Evolutionary conservation across 2,888 invertebrate species (phyloP), one percentile per base, ranked within the genome.

Genomic region (Halictus ligatus): DNA sequence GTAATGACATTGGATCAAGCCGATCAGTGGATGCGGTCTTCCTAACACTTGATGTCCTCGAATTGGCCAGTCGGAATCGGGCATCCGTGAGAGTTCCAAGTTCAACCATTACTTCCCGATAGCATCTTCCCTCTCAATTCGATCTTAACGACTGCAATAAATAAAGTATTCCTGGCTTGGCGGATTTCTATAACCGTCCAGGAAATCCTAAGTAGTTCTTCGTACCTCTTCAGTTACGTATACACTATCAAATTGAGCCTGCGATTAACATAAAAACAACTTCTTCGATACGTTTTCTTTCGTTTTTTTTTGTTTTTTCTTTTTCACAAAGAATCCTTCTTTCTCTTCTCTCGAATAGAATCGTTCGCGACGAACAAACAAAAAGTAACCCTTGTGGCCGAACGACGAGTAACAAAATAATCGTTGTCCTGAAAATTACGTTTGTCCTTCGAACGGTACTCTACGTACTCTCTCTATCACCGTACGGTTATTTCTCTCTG

Each of bases 121-220:
- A 75, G 50, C 58, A 46, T 67, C 60, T 58, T 58, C 21, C 69
- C 43, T 75, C 43, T 75, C 43, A 75, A 50, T 78, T 50, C 40
- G 35, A 71, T 60, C 69, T 54, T 60, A 69, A 69, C 71, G 60
- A 78, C 67, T 75, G 75, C 60, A 81, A 88, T 85, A 88, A 88
- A 88, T 82, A 76, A 71, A 77, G 72, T 35, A 80, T 35, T 48
- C 48, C 75, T 85, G 79, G 76, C 35, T 75, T 87, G 77, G 85
- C 79, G 76, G 18, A 85, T 85, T 78, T 72, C 46, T 83, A 74
- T 74, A 84, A 90, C 80, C 88, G 83, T 69, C 75, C 43, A 29
- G 74, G 54, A 77, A 74, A 75, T 54, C 21, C 71, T 75, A 74
- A 29, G 72, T 64, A 40, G 35, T 64, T 60, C 25, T 48, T 43